Percentiles rank a stretch among this genome's conserved stretches.
Conservation (phyloP, 2,888 invertebrate species). For the Andrena hattorfiana region DNA sequence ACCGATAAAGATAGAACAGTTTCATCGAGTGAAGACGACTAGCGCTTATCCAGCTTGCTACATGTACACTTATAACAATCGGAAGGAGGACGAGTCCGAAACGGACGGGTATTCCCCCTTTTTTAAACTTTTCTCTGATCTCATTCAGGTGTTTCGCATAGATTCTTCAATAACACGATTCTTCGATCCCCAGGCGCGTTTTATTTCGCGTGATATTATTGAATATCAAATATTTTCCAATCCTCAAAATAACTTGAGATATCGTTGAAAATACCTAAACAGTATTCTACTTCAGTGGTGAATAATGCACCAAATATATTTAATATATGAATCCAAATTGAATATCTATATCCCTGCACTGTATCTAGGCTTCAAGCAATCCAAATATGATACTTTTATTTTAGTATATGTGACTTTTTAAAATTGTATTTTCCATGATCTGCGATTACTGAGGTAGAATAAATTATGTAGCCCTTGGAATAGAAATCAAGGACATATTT, state of each 20-base stretch:
- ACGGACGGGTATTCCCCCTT: constrained; percentile 61
- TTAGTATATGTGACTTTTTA: no score
- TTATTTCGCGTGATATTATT: neutral
- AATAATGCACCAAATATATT: neutral
- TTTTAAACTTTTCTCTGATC: no score
- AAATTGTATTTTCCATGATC: no score
- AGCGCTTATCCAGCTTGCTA: constrained; percentile 90
- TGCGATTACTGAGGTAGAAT: no score
- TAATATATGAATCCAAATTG: neutral
- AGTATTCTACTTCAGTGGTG: neutral
- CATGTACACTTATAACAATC: constrained; percentile 91
- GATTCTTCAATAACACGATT: neutral
- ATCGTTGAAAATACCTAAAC: neutral
- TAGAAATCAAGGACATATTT: no score
- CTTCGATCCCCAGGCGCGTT: neutral
- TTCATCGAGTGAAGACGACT: constrained; percentile 90
- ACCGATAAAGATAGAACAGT: constrained; percentile 86
- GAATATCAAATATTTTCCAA: neutral
- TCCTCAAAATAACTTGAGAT: neutral
- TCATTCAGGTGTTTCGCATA: neutral
- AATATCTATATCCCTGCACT: no score
- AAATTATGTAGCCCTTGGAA: no score
- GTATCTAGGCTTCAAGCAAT: no score
- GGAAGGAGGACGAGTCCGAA: constrained; percentile 82
- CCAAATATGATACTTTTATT: no score